phyloP scores from a whole-genome alignment of 2,797 vertebrate species.

The Helicolenus hilgendorfi region DNA sequence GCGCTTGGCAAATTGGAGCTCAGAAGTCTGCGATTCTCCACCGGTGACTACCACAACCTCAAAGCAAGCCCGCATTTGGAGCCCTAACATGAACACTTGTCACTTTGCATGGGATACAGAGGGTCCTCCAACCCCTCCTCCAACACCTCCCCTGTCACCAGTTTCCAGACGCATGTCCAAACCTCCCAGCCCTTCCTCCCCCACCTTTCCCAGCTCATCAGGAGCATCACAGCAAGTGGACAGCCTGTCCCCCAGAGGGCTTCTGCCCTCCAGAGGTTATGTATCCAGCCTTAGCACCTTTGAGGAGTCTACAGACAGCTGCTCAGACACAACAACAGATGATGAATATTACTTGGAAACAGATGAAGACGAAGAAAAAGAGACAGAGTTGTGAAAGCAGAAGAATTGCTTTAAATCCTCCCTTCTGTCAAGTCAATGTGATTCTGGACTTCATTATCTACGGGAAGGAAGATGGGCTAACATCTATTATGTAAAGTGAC shows the following conservation, averaged over 20 bases:
- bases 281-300: slow-evolving; percentile 82
- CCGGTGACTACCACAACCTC: slow-evolving; percentile 16
- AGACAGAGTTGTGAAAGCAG: slow-evolving; percentile 93
- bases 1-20: slow-evolving; percentile 71
- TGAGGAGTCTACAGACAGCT: slow-evolving; percentile 89
- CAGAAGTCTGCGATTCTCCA: slow-evolving; percentile 16
- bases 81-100: slow-evolving; percentile 54
- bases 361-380: slow-evolving; percentile 89
- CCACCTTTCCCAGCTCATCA: slow-evolving; percentile 45
- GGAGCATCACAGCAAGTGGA: slow-evolving; percentile 60
- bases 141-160: slow-evolving; percentile 84
- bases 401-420: not conserved
- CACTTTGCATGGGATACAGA: slow-evolving; percentile 79
- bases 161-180: slow-evolving; percentile 78
- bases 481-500: not conserved
- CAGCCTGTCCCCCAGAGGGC: slow-evolving; percentile 77
- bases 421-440: not conserved
- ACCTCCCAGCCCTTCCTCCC: slow-evolving; percentile 75
- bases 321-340: slow-evolving; percentile 94
- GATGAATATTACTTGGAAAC: slow-evolving; percentile 95
- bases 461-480: not conserved
- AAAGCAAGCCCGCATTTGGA: slow-evolving; percentile 41
- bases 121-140: slow-evolving; percentile 85
- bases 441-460: not conserved
- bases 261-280: slow-evolving; percentile 82